Percentiles rank a stretch among this genome's conserved stretches.
Conservation (phyloP, 2,113 vertebrate genomes). For the Etheostoma spectabile region DNA sequence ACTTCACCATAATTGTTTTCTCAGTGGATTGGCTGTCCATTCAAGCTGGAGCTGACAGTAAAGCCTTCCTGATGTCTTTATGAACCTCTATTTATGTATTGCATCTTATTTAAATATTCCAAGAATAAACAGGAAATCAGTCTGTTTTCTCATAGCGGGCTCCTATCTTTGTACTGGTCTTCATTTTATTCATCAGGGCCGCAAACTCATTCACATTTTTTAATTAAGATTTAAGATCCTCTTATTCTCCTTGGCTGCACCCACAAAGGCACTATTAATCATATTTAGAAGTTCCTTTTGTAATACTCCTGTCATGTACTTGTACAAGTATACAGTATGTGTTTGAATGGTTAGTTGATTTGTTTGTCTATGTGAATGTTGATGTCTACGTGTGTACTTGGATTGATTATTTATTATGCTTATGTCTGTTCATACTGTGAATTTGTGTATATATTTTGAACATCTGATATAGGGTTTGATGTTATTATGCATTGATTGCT, state of each 20-base stretch:
- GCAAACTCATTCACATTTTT: constrained; percentile 31
- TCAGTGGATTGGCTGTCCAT: not conserved
- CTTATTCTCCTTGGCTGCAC: constrained; percentile 3
- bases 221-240: constrained; percentile 38
- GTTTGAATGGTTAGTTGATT: not conserved
- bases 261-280: constrained; percentile 45
- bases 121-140: constrained; percentile 59
- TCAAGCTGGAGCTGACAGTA: constrained; percentile 19
- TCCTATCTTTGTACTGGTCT: constrained; percentile 40
- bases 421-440: constrained; percentile 5
- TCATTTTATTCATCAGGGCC: constrained; percentile 34
- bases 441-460: not conserved
- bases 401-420: not conserved
- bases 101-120: constrained; percentile 48
- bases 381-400: not conserved
- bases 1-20: not conserved
- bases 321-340: not conserved
- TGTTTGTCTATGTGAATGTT: not conserved
- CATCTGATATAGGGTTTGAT: not conserved
- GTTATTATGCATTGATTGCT: not conserved
- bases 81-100: constrained; percentile 32
- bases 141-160: constrained; percentile 14
- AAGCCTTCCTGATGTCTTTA: constrained; percentile 24
- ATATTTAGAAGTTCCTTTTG: constrained; percentile 8
- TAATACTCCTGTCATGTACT: not conserved